phyloP scores from a whole-genome alignment of 1,140 invertebrate species.

The Limonius californicus region DNA sequence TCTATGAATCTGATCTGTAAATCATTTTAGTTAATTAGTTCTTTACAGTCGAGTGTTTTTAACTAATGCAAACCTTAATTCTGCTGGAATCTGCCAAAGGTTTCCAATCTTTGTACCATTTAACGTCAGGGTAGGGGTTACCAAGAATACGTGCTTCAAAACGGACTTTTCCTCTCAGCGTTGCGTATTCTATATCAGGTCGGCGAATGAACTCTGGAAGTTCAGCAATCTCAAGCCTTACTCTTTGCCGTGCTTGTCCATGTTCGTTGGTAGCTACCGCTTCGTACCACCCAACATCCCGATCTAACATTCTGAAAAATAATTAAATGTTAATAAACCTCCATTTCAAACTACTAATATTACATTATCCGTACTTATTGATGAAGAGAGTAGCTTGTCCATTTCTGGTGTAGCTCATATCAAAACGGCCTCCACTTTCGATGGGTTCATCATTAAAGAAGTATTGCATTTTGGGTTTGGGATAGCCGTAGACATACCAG shows the following conservation, averaged over 20 bases:
- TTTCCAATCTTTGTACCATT: conserved; percentile 97
- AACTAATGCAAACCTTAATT: conserved; percentile 61
- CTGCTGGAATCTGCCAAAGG: conserved; percentile 75
- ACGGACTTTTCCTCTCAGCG: conserved; percentile 66
- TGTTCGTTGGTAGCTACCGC: conserved; percentile 90
- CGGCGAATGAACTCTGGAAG: conserved; percentile 85
- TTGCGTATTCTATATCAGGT: conserved; percentile 76
- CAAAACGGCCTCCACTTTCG: conserved; percentile 75
- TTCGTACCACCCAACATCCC: conserved; percentile 91
- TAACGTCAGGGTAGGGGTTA: conserved; percentile 90
- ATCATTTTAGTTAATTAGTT: conserved; percentile 6
- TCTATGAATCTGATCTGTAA: conserved; percentile 74
- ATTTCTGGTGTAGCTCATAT: conserved; percentile 82
- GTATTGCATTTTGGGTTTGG: conserved; percentile 85
- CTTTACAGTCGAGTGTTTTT: neutral
- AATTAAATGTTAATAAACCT: neutral
- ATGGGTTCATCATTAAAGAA: conserved; percentile 81
- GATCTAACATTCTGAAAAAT: conserved; percentile 70
- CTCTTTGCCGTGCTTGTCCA: conserved; percentile 80
- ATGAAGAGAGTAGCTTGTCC: conserved; percentile 84
- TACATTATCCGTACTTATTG: conserved; percentile 62
- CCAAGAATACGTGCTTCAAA: conserved; percentile 85
- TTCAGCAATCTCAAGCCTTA: conserved; percentile 84
- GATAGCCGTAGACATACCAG: conserved; percentile 92
- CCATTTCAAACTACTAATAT: neutral